phyloP scores from a whole-genome alignment of 2,113 vertebrate species.

The Neotoma lepida region DNA sequence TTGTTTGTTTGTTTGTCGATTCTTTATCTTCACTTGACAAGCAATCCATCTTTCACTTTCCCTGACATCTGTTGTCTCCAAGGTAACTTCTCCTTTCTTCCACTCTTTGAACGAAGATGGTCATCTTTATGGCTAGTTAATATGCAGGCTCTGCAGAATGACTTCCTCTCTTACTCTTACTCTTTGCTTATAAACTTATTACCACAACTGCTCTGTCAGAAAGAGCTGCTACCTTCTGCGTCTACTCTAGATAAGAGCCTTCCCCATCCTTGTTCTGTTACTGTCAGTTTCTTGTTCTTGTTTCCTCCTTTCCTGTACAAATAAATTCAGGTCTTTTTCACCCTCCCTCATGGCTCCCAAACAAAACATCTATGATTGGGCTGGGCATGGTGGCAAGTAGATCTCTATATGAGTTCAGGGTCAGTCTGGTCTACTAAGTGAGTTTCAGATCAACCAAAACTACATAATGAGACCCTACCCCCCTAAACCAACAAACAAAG shows the following conservation, averaged over 20 bases:
- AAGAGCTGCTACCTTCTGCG: neutral
- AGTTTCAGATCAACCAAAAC: neutral
- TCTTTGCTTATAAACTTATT: slow-evolving; percentile 5
- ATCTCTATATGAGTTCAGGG: neutral
- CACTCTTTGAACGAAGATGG: neutral
- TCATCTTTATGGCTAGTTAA: slow-evolving; percentile 15
- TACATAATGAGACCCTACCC: neutral
- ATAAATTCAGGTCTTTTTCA: slow-evolving; percentile 23
- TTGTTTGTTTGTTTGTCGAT: neutral
- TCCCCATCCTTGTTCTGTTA: neutral
- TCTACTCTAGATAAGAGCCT: slow-evolving; percentile 22
- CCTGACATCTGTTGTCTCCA: neutral
- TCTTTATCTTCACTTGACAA: neutral
- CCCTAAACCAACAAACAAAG: neutral
- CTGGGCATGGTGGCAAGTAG: neutral
- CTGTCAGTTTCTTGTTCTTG: neutral
- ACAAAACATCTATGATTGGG: neutral
- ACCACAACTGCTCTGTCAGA: neutral
- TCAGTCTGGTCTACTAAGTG: neutral
- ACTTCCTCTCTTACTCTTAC: slow-evolving; percentile 45
- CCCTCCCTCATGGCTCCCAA: neutral
- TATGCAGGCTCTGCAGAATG: neutral
- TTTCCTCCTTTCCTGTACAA: slow-evolving; percentile 39
- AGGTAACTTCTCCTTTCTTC: neutral
- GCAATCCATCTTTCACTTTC: neutral